A percentile compares a stretch with the other conserved stretches of the same genome.
Conservation (phyloP, 92 coral and sea anemone species). For the Bergia puertoricense region DNA sequence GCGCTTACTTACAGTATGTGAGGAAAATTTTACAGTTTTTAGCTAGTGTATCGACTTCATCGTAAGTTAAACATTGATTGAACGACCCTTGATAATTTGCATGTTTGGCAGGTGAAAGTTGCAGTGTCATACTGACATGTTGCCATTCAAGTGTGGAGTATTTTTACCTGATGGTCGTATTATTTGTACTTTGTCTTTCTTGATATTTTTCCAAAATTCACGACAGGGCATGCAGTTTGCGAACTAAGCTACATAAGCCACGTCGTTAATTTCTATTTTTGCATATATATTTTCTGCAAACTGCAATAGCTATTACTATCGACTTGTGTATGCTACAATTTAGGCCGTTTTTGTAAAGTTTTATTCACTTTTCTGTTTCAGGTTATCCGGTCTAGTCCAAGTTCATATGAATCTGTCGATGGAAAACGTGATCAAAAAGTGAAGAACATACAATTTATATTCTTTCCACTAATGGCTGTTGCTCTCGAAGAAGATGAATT, state of each 20-base stretch:
- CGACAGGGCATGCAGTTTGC: no score
- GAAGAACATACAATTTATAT: neutral
- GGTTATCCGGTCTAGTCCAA: neutral
- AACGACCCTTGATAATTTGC: neutral
- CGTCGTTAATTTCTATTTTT: no score
- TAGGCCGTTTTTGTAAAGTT: neutral
- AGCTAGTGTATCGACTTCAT: neutral
- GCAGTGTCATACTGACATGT: neutral
- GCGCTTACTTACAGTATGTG: no score
- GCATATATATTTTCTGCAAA: no score
- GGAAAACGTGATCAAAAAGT: neutral
- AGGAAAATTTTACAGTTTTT: neutral
- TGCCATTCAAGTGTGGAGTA: neutral
- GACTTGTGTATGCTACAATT: neutral
- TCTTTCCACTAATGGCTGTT: constrained; percentile 11
- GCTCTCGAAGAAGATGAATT: constrained; percentile 27
- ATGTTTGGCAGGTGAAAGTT: neutral
- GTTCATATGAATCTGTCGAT: neutral
- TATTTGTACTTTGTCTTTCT: no score
- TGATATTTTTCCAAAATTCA: no score
- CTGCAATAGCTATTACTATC: neutral
- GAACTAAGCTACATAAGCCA: no score
- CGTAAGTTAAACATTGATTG: neutral
- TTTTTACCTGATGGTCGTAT: no score
- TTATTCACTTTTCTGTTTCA: neutral